These are phyloP conservation scores for Epizoanthus fatuus DNA, from an alignment of 92 coral and sea anemone species.

Conservation along the genomic window DNA sequence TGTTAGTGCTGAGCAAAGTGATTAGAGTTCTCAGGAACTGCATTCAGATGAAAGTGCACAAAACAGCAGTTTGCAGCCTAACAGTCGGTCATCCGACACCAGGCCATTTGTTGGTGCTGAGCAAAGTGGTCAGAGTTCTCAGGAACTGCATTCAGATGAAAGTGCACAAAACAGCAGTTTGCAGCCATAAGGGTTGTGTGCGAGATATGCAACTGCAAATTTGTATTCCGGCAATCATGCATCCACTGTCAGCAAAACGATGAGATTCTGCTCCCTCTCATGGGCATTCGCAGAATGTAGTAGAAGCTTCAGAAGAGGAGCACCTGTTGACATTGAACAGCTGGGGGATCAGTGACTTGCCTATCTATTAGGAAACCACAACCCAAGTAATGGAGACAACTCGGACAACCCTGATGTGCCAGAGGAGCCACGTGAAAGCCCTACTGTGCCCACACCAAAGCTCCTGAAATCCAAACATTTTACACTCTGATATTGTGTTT, in stretches of 20 bases:
- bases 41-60: background rate
- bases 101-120: too few relatives aligned
- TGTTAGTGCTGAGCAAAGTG: background rate
- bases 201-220: slow-evolving; percentile 40
- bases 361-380: slow-evolving; percentile 7
- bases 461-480: background rate
- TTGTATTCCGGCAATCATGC: slow-evolving; percentile 32
- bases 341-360: slow-evolving; percentile 55
- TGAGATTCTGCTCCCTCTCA: slow-evolving; percentile 7
- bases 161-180: background rate
- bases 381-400: background rate
- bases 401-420: too few relatives aligned
- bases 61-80: background rate
- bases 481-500: background rate
- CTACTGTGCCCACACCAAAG: too few relatives aligned
- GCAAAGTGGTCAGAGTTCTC: background rate
- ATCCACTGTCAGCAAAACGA: slow-evolving; percentile 44
- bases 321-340: slow-evolving; percentile 35
- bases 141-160: background rate
- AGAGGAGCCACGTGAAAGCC: too few relatives aligned
- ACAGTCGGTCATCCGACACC: too few relatives aligned
- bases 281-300: background rate
- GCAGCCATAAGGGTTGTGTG: slow-evolving; percentile 32
- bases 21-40: background rate
- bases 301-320: background rate